phyloP scores from a whole-genome alignment of 2,113 vertebrate genomes.

The Laterallus jamaicensis region DNA sequence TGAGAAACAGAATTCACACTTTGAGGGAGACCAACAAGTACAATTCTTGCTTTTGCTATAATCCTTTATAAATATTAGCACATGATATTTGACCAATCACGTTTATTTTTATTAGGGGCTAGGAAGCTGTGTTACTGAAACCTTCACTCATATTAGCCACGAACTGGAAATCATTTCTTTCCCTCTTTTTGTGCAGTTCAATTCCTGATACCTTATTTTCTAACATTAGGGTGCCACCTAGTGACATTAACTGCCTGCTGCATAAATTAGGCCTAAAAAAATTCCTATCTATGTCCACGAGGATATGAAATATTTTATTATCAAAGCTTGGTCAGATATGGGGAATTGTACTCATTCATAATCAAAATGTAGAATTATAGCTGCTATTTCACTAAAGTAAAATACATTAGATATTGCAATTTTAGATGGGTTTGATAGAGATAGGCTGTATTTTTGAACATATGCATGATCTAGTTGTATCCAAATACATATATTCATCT shows the following conservation, averaged over 20 bases:
- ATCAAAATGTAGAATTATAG: not conserved
- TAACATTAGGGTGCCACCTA: constrained; percentile 64
- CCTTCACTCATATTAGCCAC: not conserved
- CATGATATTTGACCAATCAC: not conserved
- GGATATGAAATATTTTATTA: not conserved
- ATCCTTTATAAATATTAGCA: not conserved
- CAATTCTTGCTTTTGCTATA: not conserved
- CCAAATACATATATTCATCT: not conserved
- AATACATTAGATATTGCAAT: not conserved
- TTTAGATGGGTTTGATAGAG: not conserved
- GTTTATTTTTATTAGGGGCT: not conserved
- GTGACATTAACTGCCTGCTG: not conserved
- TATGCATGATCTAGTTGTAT: not conserved
- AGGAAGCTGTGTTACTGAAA: not conserved
- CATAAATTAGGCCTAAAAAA: not conserved
- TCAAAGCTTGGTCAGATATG: not conserved
- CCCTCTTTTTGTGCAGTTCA: not conserved
- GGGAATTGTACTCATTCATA: not conserved
- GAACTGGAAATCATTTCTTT: not conserved
- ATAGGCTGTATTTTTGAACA: not conserved
- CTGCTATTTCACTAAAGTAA: not conserved
- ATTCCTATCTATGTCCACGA: not conserved
- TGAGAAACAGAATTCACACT: not conserved
- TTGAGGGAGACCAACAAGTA: not conserved
- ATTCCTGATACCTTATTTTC: not conserved